Evolutionary conservation across 2,888 invertebrate genomes (phyloP), one percentile per base, ranked within the genome.

Genomic region (Dryocosmus kuriphilus): DNA sequence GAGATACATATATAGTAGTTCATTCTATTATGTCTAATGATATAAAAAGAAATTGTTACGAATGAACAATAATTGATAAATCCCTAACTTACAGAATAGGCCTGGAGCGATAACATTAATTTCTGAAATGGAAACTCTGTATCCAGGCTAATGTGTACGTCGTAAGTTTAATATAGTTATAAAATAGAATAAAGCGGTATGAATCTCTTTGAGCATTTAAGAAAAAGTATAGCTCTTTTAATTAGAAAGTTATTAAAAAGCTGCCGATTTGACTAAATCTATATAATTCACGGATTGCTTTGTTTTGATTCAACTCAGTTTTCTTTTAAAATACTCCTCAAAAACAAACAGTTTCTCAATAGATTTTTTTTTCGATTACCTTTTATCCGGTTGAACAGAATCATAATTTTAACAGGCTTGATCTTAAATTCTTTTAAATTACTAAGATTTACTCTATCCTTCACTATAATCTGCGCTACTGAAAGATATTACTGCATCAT

Each of bases 41-140:
- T 74, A 62, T 32, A 63, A 65, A 65, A 75, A n/a, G 14, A 46
- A 46, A 63, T 81, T 77, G 63, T 67, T 77, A 76, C 61, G 51
- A 74, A 79, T 74, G 71, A 78, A 81, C 71, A 81, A 77, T 22
- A 80, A 76, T 22, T 61, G 35, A 80, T 75, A 80, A 75, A 73
- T n/a, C 63, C 16, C 67, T 35, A 86, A 88, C 85, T 89, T 90
- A 90, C 90, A 90, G 88, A 90, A 90, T 90, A 90, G 90, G 90
- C 90, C 90, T 89, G 88, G 85, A 86, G 86, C 85, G 82, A 83
- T 80, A 76, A 78, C 82, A 80, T 38, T 77, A 30, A 51, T 14
- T 51, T 35, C 82, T 61, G 38, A 35, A n/a, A 67, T 24, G 30
- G 81, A 74, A 79, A 79, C 80, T 79, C 62, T 77, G 78, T 80